Percentiles rank a stretch among this genome's conserved stretches.
Conservation (phyloP, 2,113 vertebrate genomes). For the Mastomys natalensis region DNA sequence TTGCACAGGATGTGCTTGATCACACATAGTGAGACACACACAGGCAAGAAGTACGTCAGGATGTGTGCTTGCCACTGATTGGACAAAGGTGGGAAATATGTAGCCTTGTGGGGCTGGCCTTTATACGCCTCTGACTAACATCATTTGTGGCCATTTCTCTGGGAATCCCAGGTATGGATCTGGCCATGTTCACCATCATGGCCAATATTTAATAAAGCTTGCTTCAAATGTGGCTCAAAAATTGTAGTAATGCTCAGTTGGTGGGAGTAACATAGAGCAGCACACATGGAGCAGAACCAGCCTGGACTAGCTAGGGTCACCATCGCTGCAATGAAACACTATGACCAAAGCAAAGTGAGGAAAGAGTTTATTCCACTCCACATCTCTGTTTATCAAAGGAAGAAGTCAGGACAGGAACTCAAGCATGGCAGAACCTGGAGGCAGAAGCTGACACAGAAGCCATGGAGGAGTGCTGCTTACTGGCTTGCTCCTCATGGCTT, state of each 20-base stretch:
- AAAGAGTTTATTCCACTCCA: background rate
- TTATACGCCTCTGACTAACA: background rate
- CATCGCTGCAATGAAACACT: background rate
- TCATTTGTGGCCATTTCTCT: background rate
- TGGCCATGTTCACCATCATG: background rate
- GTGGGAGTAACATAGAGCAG: background rate
- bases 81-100: background rate
- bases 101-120: background rate
- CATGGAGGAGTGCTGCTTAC: background rate
- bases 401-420: background rate
- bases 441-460: background rate
- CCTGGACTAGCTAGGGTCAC: background rate
- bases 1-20: background rate
- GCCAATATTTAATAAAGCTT: background rate
- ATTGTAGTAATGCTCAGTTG: background rate
- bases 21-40: background rate
- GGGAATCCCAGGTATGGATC: too few relatives aligned
- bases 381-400: background rate
- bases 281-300: background rate
- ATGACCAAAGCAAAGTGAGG: background rate
- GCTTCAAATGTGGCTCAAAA: background rate
- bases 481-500: background rate
- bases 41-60: background rate
- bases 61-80: background rate
- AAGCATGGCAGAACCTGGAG: background rate